Percentiles rank a stretch among this genome's conserved stretches.
phyloP scores from a whole-genome alignment of 2,113 vertebrate species.

The Chrysochloris asiatica region DNA sequence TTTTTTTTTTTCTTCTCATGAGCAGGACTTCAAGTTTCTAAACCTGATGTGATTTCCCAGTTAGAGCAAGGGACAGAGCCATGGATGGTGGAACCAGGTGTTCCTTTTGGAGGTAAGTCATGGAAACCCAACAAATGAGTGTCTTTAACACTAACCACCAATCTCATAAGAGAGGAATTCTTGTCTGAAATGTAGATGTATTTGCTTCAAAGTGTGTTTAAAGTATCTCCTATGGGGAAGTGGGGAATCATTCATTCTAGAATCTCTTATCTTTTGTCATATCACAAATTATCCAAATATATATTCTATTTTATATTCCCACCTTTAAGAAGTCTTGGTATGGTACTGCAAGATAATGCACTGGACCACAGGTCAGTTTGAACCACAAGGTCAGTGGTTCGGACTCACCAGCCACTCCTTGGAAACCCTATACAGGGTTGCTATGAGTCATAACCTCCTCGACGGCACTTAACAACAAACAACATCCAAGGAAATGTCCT shows the following conservation, averaged over 20 bases:
- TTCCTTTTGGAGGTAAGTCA: slow-evolving; percentile 51
- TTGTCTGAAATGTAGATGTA: not conserved
- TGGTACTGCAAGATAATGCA: no score
- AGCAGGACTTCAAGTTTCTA: slow-evolving; percentile 75
- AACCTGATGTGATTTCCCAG: slow-evolving; percentile 78
- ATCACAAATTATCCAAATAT: not conserved
- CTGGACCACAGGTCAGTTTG: no score
- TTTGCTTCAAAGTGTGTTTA: not conserved
- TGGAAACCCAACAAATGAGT: no score
- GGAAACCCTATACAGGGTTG: no score
- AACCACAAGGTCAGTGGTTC: no score
- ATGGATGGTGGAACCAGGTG: slow-evolving; percentile 48
- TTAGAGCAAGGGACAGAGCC: slow-evolving; percentile 76
- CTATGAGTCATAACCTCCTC: no score
- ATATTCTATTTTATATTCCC: not conserved
- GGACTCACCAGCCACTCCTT: no score
- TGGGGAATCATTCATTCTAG: not conserved
- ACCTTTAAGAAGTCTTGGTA: no score
- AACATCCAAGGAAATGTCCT: not conserved
- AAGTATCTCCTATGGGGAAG: not conserved
- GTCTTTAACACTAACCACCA: not conserved
- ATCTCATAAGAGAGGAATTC: not conserved
- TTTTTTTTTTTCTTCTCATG: not conserved
- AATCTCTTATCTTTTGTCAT: not conserved
- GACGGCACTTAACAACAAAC: no score